A percentile compares a stretch with the other conserved stretches of the same genome.
These are phyloP conservation scores for Megalops cyprinoides DNA, from an alignment of 2,797 vertebrate species.

Conservation along the genomic window DNA sequence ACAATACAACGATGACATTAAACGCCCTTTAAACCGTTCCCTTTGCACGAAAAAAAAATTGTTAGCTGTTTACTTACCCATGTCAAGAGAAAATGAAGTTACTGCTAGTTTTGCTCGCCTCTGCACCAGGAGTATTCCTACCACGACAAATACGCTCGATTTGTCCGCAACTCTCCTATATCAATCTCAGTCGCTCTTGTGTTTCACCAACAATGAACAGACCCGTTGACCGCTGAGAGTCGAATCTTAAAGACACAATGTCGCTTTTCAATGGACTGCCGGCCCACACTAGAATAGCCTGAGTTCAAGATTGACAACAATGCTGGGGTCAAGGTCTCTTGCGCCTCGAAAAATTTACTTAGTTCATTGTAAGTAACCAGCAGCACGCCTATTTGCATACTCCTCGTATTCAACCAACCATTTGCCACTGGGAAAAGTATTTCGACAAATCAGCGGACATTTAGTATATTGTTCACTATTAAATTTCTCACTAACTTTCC, in stretches of 20 bases:
- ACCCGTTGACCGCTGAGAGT: slow-evolving; percentile 60
- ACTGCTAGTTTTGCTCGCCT: slow-evolving; percentile 44
- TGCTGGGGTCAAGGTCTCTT: slow-evolving; percentile 67
- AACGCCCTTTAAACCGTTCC: background rate
- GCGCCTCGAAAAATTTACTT: slow-evolving; percentile 52
- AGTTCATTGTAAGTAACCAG: slow-evolving; percentile 58
- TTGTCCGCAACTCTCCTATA: slow-evolving; percentile 62
- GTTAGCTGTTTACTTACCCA: slow-evolving; percentile 69
- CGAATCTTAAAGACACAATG: slow-evolving; percentile 79
- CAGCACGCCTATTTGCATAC: slow-evolving; percentile 43
- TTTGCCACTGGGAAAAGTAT: background rate
- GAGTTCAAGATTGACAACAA: slow-evolving; percentile 61
- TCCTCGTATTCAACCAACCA: background rate
- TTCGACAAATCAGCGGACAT: background rate
- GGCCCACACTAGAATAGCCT: slow-evolving; percentile 35
- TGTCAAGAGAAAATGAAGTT: slow-evolving; percentile 66
- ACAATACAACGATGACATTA: background rate
- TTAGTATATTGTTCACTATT: background rate
- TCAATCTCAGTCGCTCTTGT: slow-evolving; percentile 67
- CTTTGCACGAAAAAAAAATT: background rate
- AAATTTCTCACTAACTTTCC: background rate
- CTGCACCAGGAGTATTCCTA: slow-evolving; percentile 59
- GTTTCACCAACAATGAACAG: slow-evolving; percentile 74
- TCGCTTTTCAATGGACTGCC: slow-evolving; percentile 71
- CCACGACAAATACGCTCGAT: slow-evolving; percentile 63